These are phyloP conservation scores for Sipha maydis DNA, from an alignment of 2,888 invertebrate genomes.

Conservation along the genomic window DNA sequence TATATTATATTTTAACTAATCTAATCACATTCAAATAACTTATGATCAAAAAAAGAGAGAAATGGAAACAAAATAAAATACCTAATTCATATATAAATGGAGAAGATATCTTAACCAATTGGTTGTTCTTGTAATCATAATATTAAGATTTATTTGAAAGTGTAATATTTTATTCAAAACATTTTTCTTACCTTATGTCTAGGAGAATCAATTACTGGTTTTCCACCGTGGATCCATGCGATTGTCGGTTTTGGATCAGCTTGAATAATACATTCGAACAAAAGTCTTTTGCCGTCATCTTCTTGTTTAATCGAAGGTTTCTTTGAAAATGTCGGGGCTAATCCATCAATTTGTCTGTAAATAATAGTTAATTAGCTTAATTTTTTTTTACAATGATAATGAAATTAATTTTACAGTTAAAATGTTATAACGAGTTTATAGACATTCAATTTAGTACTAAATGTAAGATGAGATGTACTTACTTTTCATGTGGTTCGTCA, in stretches of 20 bases:
- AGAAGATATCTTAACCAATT: too few species aligned
- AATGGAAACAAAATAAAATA: too few species aligned
- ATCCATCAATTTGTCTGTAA: conserved; percentile 94
- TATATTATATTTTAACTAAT: too few species aligned
- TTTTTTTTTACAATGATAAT: too few species aligned
- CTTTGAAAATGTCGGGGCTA: conserved; percentile 97
- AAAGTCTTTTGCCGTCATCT: conserved; percentile 91
- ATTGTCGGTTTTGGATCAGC: conserved; percentile 92
- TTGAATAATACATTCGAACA: conserved; percentile 94
- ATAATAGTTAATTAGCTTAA: conserved; percentile 58
- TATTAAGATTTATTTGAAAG: neutral
- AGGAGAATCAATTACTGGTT: conserved; percentile 80
- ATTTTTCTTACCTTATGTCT: conserved; percentile 80
- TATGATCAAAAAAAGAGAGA: too few species aligned
- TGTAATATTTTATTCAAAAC: neutral
- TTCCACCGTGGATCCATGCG: conserved; percentile 89
- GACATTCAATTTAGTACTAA: neutral
- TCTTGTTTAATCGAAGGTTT: conserved; percentile 97
- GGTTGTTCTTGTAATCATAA: too few species aligned
- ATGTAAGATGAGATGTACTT: conserved; percentile 70
- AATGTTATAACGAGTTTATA: neutral
- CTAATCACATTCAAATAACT: too few species aligned
- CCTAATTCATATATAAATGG: too few species aligned
- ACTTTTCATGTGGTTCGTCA: conserved; percentile 96
- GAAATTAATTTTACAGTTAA: too few species aligned